Conservation (phyloP, 1,140 invertebrate genomes). For the Nomia melanderi region DNA sequence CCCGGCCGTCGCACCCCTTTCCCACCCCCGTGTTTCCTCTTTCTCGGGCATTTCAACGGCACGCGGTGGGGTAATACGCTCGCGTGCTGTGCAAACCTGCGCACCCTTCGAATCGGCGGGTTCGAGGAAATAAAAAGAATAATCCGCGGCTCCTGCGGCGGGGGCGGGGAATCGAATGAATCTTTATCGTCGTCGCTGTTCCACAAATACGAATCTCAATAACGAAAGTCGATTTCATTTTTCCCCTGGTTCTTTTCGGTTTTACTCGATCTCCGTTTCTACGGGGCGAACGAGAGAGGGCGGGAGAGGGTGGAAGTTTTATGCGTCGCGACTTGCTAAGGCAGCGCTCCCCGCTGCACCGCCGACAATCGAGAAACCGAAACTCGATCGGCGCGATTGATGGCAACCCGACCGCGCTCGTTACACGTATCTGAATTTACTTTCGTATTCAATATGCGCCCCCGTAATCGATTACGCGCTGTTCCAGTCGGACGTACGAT, state of each 20-base stretch:
- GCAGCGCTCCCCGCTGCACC: background rate
- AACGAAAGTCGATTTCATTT: conserved; percentile 63
- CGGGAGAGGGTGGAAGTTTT: conserved; percentile 5
- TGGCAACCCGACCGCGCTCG: conserved; percentile 32
- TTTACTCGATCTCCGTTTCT: conserved; percentile 31
- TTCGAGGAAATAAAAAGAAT: conserved; percentile 45
- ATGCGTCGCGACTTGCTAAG: background rate
- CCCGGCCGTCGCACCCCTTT: background rate
- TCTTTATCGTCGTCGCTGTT: conserved; percentile 56
- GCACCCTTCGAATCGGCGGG: background rate
- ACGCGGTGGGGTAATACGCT: conserved; percentile 34
- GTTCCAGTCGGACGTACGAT: too few species aligned
- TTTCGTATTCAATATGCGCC: conserved; percentile 17
- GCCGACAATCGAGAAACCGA: conserved; percentile 25
- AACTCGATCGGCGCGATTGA: conserved; percentile 35
- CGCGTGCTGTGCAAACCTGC: conserved; percentile 56
- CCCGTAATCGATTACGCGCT: background rate
- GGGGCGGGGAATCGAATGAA: conserved; percentile 49
- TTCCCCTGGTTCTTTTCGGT: conserved; percentile 51
- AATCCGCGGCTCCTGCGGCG: conserved; percentile 15
- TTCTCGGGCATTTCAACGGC: conserved; percentile 33
- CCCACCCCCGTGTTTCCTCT: background rate
- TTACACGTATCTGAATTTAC: conserved; percentile 21
- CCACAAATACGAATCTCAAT: conserved; percentile 59
- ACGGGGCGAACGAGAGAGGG: too few species aligned